Conservation (phyloP, 1,140 invertebrate genomes). For the Apis laboriosa region DNA sequence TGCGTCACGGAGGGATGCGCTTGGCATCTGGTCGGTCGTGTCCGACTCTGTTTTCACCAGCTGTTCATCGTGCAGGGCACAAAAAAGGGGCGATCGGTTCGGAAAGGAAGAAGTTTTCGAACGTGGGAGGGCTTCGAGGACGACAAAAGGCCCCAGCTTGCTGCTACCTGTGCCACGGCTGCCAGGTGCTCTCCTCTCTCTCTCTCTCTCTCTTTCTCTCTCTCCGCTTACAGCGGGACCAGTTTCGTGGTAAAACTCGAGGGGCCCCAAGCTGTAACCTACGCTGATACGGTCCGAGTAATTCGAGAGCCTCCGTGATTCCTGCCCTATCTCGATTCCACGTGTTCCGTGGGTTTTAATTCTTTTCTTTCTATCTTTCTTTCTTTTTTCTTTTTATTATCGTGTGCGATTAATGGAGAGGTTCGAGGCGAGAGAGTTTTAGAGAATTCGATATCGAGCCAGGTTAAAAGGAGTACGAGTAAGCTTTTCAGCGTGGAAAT, state of each 20-base stretch:
- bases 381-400: too few species aligned
- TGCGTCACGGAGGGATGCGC: not conserved
- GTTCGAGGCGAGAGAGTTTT: too few species aligned
- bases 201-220: not conserved
- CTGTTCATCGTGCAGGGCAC: conserved; percentile 28
- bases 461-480: too few species aligned
- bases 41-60: conserved; percentile 45
- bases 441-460: too few species aligned
- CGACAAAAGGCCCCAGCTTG: conserved; percentile 40
- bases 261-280: conserved; percentile 22
- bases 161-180: conserved; percentile 50
- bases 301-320: conserved; percentile 28
- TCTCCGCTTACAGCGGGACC: conserved; percentile 32
- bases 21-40: conserved; percentile 24
- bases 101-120: conserved; percentile 41
- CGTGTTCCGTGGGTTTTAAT: not conserved
- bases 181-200: conserved; percentile 51
- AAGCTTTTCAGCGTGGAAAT: too few species aligned
- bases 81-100: conserved; percentile 36
- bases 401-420: too few species aligned
- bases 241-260: conserved; percentile 29
- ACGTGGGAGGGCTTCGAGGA: conserved; percentile 52
- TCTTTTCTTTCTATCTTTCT: not conserved
- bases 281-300: conserved; percentile 10
- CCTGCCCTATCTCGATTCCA: not conserved